Percentiles rank a stretch among this genome's conserved stretches.
Evolutionary conservation across 2,113 vertebrate species (phyloP).

Genomic region (Austrofundulus limnaeus): DNA sequence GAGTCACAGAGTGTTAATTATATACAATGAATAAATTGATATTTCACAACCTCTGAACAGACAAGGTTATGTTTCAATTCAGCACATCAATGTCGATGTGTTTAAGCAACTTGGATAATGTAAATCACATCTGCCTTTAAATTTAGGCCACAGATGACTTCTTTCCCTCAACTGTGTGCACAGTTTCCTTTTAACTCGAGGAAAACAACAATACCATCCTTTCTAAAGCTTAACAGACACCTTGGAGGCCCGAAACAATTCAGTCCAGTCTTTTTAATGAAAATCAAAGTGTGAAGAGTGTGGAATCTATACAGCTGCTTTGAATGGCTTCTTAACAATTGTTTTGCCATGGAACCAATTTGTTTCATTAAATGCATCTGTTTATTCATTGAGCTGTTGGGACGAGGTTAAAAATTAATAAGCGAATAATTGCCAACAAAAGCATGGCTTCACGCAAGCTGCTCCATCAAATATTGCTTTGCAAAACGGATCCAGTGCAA

Average conservation of each 20-base stretch:
- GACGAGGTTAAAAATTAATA: slow-evolving; percentile 74
- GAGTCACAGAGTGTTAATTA: too few relatives aligned
- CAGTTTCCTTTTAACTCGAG: slow-evolving; percentile 42
- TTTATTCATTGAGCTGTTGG: slow-evolving; percentile 73
- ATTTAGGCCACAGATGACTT: slow-evolving; percentile 57
- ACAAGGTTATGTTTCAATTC: too few relatives aligned
- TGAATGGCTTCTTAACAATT: slow-evolving; percentile 74
- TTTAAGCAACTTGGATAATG: slow-evolving; percentile 32
- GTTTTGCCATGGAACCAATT: slow-evolving; percentile 69
- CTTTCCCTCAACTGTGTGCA: slow-evolving; percentile 37
- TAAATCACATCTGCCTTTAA: slow-evolving; percentile 52
- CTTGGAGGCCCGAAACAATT: slow-evolving; percentile 48
- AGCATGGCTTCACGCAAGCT: slow-evolving; percentile 39
- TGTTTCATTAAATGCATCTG: slow-evolving; percentile 70
- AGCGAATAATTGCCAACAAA: slow-evolving; percentile 76
- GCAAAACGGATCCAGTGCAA: slow-evolving; percentile 41
- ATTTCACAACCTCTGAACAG: too few relatives aligned
- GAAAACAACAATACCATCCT: slow-evolving; percentile 39
- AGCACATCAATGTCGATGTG: too few relatives aligned
- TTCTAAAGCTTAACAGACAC: slow-evolving; percentile 69
- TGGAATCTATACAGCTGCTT: slow-evolving; percentile 66
- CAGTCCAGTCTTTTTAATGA: slow-evolving; percentile 44
- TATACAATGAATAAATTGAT: too few relatives aligned
- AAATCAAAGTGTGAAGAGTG: slow-evolving; percentile 49
- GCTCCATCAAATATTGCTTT: slow-evolving; percentile 57